Evolutionary conservation across 1,140 invertebrate species (phyloP).

Genomic region (Drosophila carrolli): DNA sequence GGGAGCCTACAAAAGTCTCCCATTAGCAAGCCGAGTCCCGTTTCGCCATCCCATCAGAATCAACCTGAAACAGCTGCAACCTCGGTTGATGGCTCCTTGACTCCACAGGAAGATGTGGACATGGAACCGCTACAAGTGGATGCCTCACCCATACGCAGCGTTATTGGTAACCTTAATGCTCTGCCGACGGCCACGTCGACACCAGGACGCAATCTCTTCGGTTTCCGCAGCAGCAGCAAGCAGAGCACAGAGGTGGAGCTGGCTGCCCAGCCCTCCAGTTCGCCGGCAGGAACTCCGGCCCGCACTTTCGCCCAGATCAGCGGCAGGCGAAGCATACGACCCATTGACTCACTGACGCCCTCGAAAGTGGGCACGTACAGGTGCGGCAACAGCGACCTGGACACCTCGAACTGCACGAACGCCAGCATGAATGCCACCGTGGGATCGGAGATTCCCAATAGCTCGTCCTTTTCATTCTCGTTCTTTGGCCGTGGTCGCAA

Average conservation of each 20-base stretch:
- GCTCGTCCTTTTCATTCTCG: conserved; percentile 75
- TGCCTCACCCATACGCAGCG: conserved; percentile 51
- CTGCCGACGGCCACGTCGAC: conserved; percentile 74
- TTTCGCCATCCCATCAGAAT: conserved; percentile 25
- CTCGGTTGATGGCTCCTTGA: not conserved
- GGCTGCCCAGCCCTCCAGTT: conserved; percentile 42
- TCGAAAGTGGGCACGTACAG: conserved; percentile 68
- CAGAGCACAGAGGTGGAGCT: conserved; percentile 58
- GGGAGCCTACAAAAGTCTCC: conserved; percentile 52
- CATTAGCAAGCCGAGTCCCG: conserved; percentile 9
- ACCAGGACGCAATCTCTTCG: conserved; percentile 64
- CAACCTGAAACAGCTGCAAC: conserved; percentile 1
- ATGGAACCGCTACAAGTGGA: conserved; percentile 69
- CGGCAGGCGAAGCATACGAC: conserved; percentile 73
- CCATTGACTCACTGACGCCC: conserved; percentile 54
- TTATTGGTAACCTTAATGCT: conserved; percentile 9
- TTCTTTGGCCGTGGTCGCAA: conserved; percentile 73
- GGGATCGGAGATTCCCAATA: conserved; percentile 78
- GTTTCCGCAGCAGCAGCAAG: conserved; percentile 52
- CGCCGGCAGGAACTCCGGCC: conserved; percentile 47
- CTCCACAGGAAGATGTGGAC: conserved; percentile 63
- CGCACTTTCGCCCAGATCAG: conserved; percentile 71
- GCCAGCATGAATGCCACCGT: conserved; percentile 80
- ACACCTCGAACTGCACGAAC: conserved; percentile 67
- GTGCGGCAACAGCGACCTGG: conserved; percentile 66